Conservation (phyloP, 2,113 vertebrate genomes). For the Hypanus sabinus region DNA sequence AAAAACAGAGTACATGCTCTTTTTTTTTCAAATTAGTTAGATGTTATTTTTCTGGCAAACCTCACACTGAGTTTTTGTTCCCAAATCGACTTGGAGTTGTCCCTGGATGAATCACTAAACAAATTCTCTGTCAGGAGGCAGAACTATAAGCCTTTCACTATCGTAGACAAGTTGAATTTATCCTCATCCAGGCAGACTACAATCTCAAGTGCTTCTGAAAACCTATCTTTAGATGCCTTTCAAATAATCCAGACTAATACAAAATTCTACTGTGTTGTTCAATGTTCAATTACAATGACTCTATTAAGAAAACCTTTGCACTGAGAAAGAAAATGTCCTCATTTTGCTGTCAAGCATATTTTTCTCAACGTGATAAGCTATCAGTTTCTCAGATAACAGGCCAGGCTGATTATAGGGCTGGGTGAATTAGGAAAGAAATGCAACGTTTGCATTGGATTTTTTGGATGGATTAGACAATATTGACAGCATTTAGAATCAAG, state of each 20-base stretch:
- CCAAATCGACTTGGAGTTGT: background rate
- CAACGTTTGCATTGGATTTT: background rate
- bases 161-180: background rate
- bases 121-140: background rate
- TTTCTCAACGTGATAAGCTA: background rate
- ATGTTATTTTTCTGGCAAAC: background rate
- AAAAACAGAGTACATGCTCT: too few relatives aligned
- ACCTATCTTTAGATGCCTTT: background rate
- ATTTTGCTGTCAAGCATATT: background rate
- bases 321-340: background rate
- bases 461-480: constrained; percentile 15
- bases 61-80: background rate
- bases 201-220: background rate
- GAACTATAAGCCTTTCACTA: background rate
- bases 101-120: background rate
- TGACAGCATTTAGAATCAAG: background rate
- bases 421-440: background rate
- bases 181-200: background rate
- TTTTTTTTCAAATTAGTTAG: background rate
- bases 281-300: background rate
- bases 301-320: constrained; percentile 9
- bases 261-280: background rate
- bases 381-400: background rate
- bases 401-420: background rate
- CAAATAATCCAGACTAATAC: background rate